Evolutionary conservation across 2,113 vertebrate species (phyloP), one percentile per base, ranked within the genome.

Genomic region (Anguilla rostrata): DNA sequence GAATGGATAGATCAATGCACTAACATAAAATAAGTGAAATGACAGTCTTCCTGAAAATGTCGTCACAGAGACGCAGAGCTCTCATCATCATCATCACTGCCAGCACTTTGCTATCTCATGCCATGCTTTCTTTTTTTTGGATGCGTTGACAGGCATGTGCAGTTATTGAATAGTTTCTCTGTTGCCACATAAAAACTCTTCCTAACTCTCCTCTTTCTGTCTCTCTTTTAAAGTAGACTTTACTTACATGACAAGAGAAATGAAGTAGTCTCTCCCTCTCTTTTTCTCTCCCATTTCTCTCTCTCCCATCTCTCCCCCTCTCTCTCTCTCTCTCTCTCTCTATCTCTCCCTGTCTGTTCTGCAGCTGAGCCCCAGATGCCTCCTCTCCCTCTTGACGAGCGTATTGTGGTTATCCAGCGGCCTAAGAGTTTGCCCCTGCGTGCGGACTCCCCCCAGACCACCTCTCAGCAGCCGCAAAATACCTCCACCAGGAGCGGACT

Each of bases 331-430:
- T 34, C n/a, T 53, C 26, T 83, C 49, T 53, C 49, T 80, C 2
- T 80, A 34, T 60, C 14, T 57, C 46, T 34, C 22, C 26, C 82
- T 57, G 6, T 57, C 53, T 34, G 12, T 53, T n/a, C 84, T 83
- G 84, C 84, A 66, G 89, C 93, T 91, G 93, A 90, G 92, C 94
- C 93, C 94, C 96, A 95, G 94, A 97, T 97, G 96, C 96, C 96
- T 95, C 96, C 96, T 79, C 96, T 96, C 89, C 96, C 95, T 88
- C 96, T 97, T 89, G 97, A 97, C 95, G 97, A 97, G 93, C 96
- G 96, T 84, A 95, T 97, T 91, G 94, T 95, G 90, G 94, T 97
- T 86, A 92, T 96, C 91, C 96, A 96, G 92, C 94, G 94, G 89
- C 96, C 95, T 82, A 96, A 96, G 92, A 94, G 93, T 57, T 83